Evolutionary conservation across 2,888 invertebrate genomes (phyloP).

Genomic region (Antheraea assamensis): DNA sequence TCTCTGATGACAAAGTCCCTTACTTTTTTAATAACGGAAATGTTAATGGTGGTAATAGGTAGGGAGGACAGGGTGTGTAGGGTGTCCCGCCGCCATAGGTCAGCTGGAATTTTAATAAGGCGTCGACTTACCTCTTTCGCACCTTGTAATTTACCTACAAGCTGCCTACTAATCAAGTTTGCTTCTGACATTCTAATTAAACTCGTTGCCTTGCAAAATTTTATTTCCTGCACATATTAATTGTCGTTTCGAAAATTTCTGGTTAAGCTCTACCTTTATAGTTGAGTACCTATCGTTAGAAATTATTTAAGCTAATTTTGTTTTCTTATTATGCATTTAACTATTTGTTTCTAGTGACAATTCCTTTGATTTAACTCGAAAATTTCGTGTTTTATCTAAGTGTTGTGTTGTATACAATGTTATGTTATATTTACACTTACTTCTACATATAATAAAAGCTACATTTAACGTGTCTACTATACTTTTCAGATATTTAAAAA

Average conservation of each 20-base stretch:
- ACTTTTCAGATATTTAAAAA: too few species aligned
- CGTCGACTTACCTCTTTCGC: conserved; percentile 32
- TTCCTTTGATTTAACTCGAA: too few species aligned
- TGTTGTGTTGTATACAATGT: neutral
- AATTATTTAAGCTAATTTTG: neutral
- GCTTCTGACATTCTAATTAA: conserved; percentile 23
- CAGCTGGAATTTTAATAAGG: conserved; percentile 52
- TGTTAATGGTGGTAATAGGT: conserved; percentile 62
- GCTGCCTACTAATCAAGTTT: conserved; percentile 31
- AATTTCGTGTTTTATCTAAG: neutral
- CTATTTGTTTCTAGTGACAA: neutral
- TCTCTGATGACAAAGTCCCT: conserved; percentile 79
- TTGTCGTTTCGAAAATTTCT: conserved; percentile 9
- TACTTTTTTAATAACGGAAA: conserved; percentile 83
- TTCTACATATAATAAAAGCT: too few species aligned
- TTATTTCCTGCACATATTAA: conserved; percentile 13
- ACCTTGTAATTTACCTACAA: conserved; percentile 34
- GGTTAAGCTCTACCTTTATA: neutral
- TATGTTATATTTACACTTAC: too few species aligned
- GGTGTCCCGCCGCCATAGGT: conserved; percentile 38
- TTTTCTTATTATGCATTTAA: neutral
- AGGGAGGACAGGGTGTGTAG: conserved; percentile 39
- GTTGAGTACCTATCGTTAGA: neutral
- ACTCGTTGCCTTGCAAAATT: conserved; percentile 14
- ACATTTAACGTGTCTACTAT: too few species aligned